Base-by-base conservation (phyloP, 23 tunicate species). In the Phallusia fumigata region DNA sequence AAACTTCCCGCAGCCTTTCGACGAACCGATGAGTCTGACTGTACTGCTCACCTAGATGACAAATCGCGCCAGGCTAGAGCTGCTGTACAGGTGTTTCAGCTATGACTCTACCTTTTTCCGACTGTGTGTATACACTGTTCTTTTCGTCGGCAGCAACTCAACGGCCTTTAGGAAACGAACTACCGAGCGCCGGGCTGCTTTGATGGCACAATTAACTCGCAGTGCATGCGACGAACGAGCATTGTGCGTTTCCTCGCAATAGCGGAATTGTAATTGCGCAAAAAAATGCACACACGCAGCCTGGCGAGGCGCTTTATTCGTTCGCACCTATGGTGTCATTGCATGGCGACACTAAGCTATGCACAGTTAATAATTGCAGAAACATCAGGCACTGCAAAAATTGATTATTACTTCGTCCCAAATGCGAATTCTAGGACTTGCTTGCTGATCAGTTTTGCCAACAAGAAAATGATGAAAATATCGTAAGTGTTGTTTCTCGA, bases 121-220 rank as follows among this genome's bases (percentile, higher is more conserved):
- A 40, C 47, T 40, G 47, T 3, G 10, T 40, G 47, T 40, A 40
- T 40, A 40, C 5, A 40, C 47, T n/a, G 28, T 58, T 1, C 28
- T 58, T 2, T 58, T 2, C 8, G 11, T 58, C 69, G 11, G 28
- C 69, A 13, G 28, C 28, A 1, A 22, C 69, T 11, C 28, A 24
- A 24, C 69, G 28, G 69, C 69, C 28, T 58, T 58, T 58, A 22
- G 69, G 69, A 58, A 58, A 58, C 69, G 69, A 58, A 58, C 69
- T 24, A 21, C 69, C 28, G 69, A 22, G 16, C 28, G 5, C 28
- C 69, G 69, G 28, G 69, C 69, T 58, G 69, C 69, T 58, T 58
- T 58, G 69, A 58, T 58, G 69, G 28, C 69, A 58, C 69, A 58
- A 58, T 58, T 58, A 58, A 24, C 69, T 58, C 69, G 69, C 47